Base-by-base conservation (phyloP, 2,888 invertebrate genomes). In the Spodoptera picta region DNA sequence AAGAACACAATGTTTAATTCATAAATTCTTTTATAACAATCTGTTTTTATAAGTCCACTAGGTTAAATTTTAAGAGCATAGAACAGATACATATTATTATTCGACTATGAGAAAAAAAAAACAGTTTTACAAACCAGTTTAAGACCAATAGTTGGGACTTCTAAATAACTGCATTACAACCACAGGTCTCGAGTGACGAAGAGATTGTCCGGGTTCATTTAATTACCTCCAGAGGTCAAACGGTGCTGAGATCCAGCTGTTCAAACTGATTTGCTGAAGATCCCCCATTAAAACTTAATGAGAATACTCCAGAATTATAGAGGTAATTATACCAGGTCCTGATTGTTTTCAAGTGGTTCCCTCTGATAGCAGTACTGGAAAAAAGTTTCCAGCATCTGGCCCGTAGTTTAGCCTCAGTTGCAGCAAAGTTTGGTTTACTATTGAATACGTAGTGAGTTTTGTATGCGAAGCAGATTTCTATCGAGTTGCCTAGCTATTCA, bases 81-180 rank as follows among this genome's bases (percentile, higher is more conserved):
- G 19, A n/a, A n/a, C n/a, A n/a, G n/a, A n/a, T n/a, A n/a, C n/a
- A n/a, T n/a, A n/a, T n/a, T n/a, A n/a, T n/a, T n/a, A n/a, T n/a
- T n/a, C n/a, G 19, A 19, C 19, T 19, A 19, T 19, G 19, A 19
- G 19, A 19, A 19, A 19, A 19, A 19, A 19, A 19, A 19, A 19
- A 19, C 19, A 19, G 51, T 73, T 67, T 43, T 19, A n/a, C 19
- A 14, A 69, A 27, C 36, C 27, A 19, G 41, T 44, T 36, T 7
- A 36, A 51, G 63, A 75, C 61, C 69, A 67, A 41, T 79, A 51
- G 81, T 77, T 81, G 57, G 69, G 75, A 51, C 51, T 46, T 60
- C 60, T 69, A 64, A 72, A 65, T 83, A 84, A 83, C 73, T 83
- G 80, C 81, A 81, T 84, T 83, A 82, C 58, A 61, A 60, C 53